phyloP scores from a whole-genome alignment of 2,113 vertebrate species.

The Sebastes fasciatus region DNA sequence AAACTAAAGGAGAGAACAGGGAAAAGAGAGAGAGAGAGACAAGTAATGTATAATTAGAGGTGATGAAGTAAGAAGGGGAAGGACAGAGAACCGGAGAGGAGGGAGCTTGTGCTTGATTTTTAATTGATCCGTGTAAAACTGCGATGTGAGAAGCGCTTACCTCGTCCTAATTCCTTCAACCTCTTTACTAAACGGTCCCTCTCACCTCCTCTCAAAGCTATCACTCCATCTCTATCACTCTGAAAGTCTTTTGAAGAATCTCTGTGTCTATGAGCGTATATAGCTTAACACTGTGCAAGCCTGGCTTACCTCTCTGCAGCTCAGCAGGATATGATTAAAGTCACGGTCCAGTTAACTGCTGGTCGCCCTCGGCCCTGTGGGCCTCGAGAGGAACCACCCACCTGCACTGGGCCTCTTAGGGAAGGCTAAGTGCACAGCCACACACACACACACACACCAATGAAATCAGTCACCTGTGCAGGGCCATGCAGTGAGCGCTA shows the following conservation, averaged over 20 bases:
- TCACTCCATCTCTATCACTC: constrained; percentile 34
- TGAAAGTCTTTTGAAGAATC: constrained; percentile 56
- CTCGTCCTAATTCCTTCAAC: constrained; percentile 41
- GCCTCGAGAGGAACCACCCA: constrained; percentile 59
- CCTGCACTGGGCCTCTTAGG: constrained; percentile 45
- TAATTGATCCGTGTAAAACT: constrained; percentile 61
- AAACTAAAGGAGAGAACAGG: constrained; percentile 28
- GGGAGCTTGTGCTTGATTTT: constrained; percentile 30
- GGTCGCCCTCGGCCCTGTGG: constrained; percentile 56
- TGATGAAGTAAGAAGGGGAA: constrained; percentile 36
- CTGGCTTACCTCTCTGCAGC: constrained; percentile 56
- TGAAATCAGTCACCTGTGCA: constrained; percentile 68
- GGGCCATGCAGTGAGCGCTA: constrained; percentile 51
- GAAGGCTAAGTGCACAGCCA: constrained; percentile 10
- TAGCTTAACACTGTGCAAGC: constrained; percentile 41
- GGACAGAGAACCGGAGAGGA: neutral
- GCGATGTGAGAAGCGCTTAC: constrained; percentile 44
- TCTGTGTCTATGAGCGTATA: constrained; percentile 31
- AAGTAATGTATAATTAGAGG: constrained; percentile 47
- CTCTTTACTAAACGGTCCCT: constrained; percentile 47
- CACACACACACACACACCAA: constrained; percentile 10
- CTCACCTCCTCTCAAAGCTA: constrained; percentile 23
- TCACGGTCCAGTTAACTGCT: constrained; percentile 75
- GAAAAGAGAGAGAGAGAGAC: constrained; percentile 23
- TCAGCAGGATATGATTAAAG: constrained; percentile 80